Evolutionary conservation across 2,113 vertebrate genomes (phyloP).

Genomic region (Cairina moschata): DNA sequence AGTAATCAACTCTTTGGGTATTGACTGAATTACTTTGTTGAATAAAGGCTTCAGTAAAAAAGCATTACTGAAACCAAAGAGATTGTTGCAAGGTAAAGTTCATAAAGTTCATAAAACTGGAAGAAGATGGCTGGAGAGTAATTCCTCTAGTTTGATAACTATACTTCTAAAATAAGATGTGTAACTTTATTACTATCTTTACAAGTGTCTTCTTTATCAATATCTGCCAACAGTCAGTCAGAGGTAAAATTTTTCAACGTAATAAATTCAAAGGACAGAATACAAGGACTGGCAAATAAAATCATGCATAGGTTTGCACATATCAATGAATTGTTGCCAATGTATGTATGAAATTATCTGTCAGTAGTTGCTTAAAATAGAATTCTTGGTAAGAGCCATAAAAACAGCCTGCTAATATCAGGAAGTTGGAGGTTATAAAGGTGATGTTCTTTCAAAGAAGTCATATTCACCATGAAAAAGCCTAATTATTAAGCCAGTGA

Average conservation of each 20-base stretch:
- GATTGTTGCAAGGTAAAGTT: neutral
- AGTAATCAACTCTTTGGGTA: neutral
- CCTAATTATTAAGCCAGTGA: neutral
- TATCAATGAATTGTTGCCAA: neutral
- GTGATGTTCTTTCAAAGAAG: neutral
- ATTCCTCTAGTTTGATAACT: neutral
- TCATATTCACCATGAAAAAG: neutral
- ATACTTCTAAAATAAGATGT: neutral
- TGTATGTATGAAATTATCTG: neutral
- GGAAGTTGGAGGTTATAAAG: too few species aligned
- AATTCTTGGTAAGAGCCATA: neutral
- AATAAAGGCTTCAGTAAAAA: neutral
- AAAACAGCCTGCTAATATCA: too few species aligned
- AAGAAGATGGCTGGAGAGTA: neutral
- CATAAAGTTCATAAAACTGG: neutral
- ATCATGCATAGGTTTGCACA: accelerated
- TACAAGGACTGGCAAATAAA: neutral
- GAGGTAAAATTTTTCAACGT: neutral
- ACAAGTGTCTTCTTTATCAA: neutral
- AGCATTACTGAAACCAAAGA: neutral
- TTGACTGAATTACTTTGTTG: neutral
- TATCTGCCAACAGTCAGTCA: neutral
- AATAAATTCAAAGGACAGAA: neutral
- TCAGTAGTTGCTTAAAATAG: neutral
- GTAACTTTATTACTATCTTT: neutral